Evolutionary conservation across 2,888 invertebrate genomes (phyloP), one percentile per base, ranked within the genome.

Genomic region (Cheilosia impressa): DNA sequence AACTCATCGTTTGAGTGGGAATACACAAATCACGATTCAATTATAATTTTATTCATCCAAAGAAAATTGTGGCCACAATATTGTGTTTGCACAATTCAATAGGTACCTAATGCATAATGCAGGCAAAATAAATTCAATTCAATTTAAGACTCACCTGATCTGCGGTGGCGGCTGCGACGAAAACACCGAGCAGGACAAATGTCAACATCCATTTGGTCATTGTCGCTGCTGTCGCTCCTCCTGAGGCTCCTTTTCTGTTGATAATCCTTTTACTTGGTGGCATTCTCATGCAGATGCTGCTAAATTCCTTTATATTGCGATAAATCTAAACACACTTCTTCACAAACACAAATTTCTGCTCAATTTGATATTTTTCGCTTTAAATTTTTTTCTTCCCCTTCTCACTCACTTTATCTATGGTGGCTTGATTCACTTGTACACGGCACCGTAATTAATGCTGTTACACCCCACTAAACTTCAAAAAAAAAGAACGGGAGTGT

Each of bases 121-220:
- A 31, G 41, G 52, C 24, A 15, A 7, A 6, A 17, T 22, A 27
- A 60, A 3, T 13, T 47, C 15, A 5, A 19, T 13, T 52, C 22
- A 34, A 6, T 34, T 53, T 31, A 43, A 43, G 19, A 80, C 63
- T 72, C 57, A 87, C 87, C 87, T 87, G 84, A 73, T 87, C 87
- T 72, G 87, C 87, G 55, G 66, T 77, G 58, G 69, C 80, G 72
- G 80, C 77, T 69, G 84, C 80, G 31, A 87, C 53, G 53, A 87
- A 69, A 34, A 77, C 84, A 81, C 69, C 84, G 62, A 87, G 69
- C 77, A 87, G 60, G 57, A 81, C 77, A 77, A 80, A 80, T 60
- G 87, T 87, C 87, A 87, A 87, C 80, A 87, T 80, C 84, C 84
- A 87, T 38, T 87, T 87, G 60, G 76, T 69, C 76, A 76, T 85